Base-by-base conservation (phyloP, 2,113 vertebrate genomes). In the Myxocyprinus asiaticus region DNA sequence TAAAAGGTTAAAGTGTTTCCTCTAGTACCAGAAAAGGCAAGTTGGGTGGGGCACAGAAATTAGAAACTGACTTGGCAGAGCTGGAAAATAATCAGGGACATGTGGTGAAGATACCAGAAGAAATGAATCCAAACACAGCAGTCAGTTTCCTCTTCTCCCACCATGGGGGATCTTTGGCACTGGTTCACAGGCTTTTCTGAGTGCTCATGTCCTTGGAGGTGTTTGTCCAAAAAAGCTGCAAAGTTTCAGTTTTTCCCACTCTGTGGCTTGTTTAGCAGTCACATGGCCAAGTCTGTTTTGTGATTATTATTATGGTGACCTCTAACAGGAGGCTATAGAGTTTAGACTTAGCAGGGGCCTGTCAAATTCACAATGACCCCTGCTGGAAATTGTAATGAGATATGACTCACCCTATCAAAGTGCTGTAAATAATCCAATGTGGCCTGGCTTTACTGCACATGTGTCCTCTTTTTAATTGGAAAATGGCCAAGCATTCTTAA, bases 391-490 rank as follows among this genome's bases (percentile, higher is more conserved):
- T 22, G 15, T 83, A 58, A 81, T 79, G 47, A 70, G 62, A 56
- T 63, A 84, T 78, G 66, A 81, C 61, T 81, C 50, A 48, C 22
- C 22, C 22, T 1, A 33, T 33, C 22, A 33, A 33, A 68, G 56
- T 45, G 66, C 81, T 76, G 58, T 64, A 80, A 83, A 43, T 70
- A 53, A 71, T n/a, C 62, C 62, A 33, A 47, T 12, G 51, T 72
- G 53, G 53, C 67, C 11, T 33, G 71, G 48, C 72, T 63, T 74
- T 33, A 74, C 65, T 33, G 22, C 22, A 33, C 22, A 33, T 33
- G 1, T 65, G 17, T 70, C 15, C 7, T 76, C 14, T 67, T 68
- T 51, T 81, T 67, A 67, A 58, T 47, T 10, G 15, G 58, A 76
- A 53, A 59, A 43, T 15, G 64, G 1, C 33, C 43, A 12, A 67